A percentile compares a stretch with the other conserved stretches of the same genome.
Evolutionary conservation across 2,888 invertebrate species (phyloP).

Genomic region (Leucozona laternaria): DNA sequence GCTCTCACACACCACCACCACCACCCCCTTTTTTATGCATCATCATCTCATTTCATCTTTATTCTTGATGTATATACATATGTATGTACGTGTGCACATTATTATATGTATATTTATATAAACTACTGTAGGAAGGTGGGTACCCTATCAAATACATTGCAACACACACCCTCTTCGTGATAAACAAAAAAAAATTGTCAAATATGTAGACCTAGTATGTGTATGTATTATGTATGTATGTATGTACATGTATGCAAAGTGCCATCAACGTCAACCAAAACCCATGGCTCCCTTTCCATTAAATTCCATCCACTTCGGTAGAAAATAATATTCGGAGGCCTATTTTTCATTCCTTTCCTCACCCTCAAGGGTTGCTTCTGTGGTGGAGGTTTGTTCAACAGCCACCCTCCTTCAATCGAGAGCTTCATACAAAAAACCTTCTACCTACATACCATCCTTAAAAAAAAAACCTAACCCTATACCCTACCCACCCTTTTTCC

Average conservation of each 20-base stretch:
- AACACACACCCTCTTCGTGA: constrained; percentile 62
- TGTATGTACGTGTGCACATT: not conserved
- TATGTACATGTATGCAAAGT: constrained; percentile 58
- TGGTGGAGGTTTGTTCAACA: constrained; percentile 44
- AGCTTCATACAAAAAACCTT: constrained; percentile 52
- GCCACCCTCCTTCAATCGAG: constrained; percentile 57
- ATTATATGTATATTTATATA: constrained; percentile 18
- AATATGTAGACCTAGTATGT: not conserved
- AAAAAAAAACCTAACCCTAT: constrained; percentile 31
- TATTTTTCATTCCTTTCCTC: constrained; percentile 69
- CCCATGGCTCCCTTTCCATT: constrained; percentile 42
- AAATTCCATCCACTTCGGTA: constrained; percentile 52
- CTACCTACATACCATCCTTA: constrained; percentile 27
- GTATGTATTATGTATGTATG: constrained; percentile 37
- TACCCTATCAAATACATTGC: constrained; percentile 55
- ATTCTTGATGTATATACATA: constrained; percentile 40
- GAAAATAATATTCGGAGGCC: constrained; percentile 72
- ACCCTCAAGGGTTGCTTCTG: constrained; percentile 56
- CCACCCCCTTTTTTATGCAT: constrained; percentile 38
- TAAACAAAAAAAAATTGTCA: constrained; percentile 15
- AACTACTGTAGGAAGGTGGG: constrained; percentile 2
- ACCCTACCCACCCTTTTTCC: constrained; percentile 19
- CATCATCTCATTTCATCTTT: constrained; percentile 64
- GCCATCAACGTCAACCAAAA: constrained; percentile 70
- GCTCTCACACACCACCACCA: constrained; percentile 38